Conservation (phyloP, 2,888 invertebrate species). For the Microctonus hyperodae region DNA sequence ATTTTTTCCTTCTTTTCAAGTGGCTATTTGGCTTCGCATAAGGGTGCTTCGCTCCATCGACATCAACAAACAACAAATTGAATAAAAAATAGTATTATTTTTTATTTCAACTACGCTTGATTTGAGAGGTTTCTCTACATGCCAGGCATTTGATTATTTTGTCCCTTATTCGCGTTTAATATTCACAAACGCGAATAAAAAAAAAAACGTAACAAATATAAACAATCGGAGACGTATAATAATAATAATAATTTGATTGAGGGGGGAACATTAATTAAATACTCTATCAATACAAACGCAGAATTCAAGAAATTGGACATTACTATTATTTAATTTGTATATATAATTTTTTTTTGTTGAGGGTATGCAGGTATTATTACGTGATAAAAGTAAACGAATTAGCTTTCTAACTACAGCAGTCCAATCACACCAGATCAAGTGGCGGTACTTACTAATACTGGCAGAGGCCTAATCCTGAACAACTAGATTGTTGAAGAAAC, state of each 20-base stretch:
- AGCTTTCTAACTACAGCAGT: slow-evolving; percentile 64
- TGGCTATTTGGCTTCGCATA: slow-evolving; percentile 6
- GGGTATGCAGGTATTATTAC: slow-evolving; percentile 38
- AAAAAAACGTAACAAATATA: not conserved
- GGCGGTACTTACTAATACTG: slow-evolving; percentile 94
- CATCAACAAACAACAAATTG: not conserved
- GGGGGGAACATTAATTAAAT: not conserved
- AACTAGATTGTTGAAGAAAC: slow-evolving; percentile 77
- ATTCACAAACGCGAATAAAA: not conserved
- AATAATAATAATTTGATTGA: not conserved
- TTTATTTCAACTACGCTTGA: not conserved
- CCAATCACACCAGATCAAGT: slow-evolving; percentile 65
- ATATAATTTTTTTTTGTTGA: slow-evolving; percentile 17
- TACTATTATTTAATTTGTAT: not conserved
- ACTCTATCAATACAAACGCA: not conserved
- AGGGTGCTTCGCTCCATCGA: slow-evolving; percentile 23
- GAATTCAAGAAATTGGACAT: not conserved
- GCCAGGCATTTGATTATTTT: not conserved
- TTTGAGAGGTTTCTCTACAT: slow-evolving; percentile 7
- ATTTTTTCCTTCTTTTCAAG: no score
- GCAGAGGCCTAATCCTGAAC: slow-evolving; percentile 98
- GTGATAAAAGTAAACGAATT: slow-evolving; percentile 53
- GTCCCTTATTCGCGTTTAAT: not conserved
- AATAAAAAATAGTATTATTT: not conserved
- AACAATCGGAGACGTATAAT: not conserved